phyloP scores from a whole-genome alignment of 2,113 vertebrate species.

The Microcebus ravelobensis region DNA sequence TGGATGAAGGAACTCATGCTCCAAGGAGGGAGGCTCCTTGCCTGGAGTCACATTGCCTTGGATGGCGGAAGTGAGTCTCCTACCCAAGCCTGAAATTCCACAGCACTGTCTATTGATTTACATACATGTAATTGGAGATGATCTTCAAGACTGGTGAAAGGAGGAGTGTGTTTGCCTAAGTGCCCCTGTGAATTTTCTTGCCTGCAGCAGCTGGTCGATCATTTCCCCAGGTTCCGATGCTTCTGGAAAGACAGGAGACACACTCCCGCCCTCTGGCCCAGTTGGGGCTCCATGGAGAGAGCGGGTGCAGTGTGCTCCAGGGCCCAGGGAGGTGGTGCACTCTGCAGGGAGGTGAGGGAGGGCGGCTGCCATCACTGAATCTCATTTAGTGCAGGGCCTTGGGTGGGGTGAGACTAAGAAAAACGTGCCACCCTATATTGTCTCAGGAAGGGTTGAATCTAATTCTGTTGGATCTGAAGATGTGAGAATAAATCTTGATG shows the following conservation, averaged over 20 bases:
- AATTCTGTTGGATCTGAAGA: background rate
- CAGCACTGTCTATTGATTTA: background rate
- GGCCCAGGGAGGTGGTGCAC: background rate
- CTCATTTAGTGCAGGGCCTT: no score
- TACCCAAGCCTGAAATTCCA: background rate
- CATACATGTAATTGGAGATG: background rate
- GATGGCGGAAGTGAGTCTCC: background rate
- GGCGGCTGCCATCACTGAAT: background rate
- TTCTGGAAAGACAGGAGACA: background rate
- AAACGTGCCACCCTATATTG: no score
- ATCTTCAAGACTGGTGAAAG: background rate
- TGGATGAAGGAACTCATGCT: background rate
- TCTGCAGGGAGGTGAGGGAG: background rate
- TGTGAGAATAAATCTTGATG: background rate
- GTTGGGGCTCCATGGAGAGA: background rate
- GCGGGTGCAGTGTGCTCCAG: background rate
- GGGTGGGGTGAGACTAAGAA: background rate
- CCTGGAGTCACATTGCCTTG: background rate
- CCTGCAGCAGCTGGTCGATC: background rate
- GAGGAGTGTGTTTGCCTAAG: background rate
- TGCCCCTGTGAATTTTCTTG: background rate
- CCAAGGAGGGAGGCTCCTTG: background rate
- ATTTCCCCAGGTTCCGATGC: background rate
- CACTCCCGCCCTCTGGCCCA: background rate
- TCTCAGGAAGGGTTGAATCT: background rate